phyloP scores from a whole-genome alignment of 2,888 invertebrate species.

The Tetranychus piercei region DNA sequence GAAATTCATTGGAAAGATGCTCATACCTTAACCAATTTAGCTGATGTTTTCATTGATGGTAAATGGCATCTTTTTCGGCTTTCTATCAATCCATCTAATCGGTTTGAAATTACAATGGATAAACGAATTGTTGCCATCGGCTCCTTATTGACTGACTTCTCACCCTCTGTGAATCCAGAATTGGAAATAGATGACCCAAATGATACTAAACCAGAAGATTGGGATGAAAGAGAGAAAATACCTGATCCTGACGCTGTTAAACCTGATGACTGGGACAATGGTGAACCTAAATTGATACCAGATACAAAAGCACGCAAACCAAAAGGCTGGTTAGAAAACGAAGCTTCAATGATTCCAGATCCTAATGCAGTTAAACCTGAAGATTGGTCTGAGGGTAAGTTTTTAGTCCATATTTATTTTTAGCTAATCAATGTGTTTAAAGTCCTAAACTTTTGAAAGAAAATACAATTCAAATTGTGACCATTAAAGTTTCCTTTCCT shows the following conservation, averaged over 20 bases:
- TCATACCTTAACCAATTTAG: conserved; percentile 40
- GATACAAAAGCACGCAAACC: conserved; percentile 69
- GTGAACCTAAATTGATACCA: conserved; percentile 68
- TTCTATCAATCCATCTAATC: conserved; percentile 56
- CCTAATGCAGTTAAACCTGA: conserved; percentile 71
- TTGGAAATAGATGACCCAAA: conserved; percentile 78
- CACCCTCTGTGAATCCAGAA: conserved; percentile 83
- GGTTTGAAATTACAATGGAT: conserved; percentile 62
- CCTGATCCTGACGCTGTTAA: conserved; percentile 24
- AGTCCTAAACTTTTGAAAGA: background rate
- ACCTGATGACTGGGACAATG: conserved; percentile 51
- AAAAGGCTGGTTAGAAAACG: conserved; percentile 82
- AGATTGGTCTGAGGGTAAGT: conserved; percentile 49
- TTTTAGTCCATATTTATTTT: background rate
- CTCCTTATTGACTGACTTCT: conserved; percentile 66
- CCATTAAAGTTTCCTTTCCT: too few species aligned
- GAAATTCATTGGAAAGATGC: conserved; percentile 94
- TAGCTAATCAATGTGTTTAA: background rate
- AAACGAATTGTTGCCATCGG: conserved; percentile 65
- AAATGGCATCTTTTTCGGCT: conserved; percentile 71
- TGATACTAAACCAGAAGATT: conserved; percentile 62
- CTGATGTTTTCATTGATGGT: conserved; percentile 52
- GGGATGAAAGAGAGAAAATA: conserved; percentile 78
- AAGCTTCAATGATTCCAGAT: conserved; percentile 62
- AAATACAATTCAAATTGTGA: background rate